A percentile compares a stretch with the other conserved stretches of the same genome.
phyloP scores from a whole-genome alignment of 2,797 vertebrate genomes.

The Leptoclinus maculatus region DNA sequence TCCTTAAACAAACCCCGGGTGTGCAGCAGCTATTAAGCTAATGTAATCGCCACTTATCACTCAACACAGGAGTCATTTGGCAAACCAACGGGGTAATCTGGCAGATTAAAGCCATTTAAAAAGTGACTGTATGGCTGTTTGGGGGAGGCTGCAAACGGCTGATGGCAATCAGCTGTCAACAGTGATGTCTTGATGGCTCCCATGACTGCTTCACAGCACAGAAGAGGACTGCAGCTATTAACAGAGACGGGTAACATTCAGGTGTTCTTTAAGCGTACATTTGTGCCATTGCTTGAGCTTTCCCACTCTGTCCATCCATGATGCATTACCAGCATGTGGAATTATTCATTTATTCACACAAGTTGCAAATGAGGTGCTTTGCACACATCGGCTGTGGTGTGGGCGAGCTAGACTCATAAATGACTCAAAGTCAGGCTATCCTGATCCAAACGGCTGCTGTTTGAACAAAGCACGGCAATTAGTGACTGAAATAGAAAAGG shows the following conservation, averaged over 20 bases:
- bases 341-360: conserved; percentile 74
- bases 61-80: conserved; percentile 63
- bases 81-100: conserved; percentile 65
- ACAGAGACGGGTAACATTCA: conserved; percentile 30
- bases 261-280: conserved; percentile 38
- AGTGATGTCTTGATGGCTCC: conserved; percentile 60
- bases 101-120: conserved; percentile 70
- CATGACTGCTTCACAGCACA: conserved; percentile 39
- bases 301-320: conserved; percentile 30
- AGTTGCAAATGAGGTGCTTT: conserved; percentile 68
- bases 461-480: conserved; percentile 67
- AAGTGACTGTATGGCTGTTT: conserved; percentile 64
- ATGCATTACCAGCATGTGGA: conserved; percentile 49
- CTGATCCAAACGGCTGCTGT: conserved; percentile 55
- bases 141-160: conserved; percentile 44
- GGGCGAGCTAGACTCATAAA: conserved; percentile 66
- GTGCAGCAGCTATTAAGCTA: conserved; percentile 69
- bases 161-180: conserved; percentile 73
- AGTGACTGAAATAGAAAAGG: conserved; percentile 60
- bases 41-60: conserved; percentile 69
- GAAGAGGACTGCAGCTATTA: conserved; percentile 52
- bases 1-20: conserved; percentile 63
- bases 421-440: conserved; percentile 59
- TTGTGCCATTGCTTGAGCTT: conserved; percentile 19
- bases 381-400: conserved; percentile 54